Base-by-base conservation (phyloP, 2,797 vertebrate genomes). In the Hephaestus fuliginosus region DNA sequence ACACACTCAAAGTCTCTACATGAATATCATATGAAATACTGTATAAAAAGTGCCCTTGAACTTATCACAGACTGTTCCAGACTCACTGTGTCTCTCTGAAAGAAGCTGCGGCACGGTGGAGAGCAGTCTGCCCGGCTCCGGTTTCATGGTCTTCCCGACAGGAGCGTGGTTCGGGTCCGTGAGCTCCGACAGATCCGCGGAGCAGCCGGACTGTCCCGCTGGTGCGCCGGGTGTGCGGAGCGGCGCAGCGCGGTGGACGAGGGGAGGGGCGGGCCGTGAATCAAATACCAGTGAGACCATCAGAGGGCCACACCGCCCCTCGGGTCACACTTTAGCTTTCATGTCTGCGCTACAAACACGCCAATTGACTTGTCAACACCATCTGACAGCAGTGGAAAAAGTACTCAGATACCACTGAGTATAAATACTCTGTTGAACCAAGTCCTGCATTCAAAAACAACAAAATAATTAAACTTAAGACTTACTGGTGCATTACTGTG, bases 191-290 rank as follows among this genome's bases (percentile, higher is more conserved):
- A 0, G 75, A 46, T 74, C 76, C 65, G 76, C 7, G 36, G 62
- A 56, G 78, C 83, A 51, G 80, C 82, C 82, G 90, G 67, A 88
- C 90, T 84, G 90, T 76, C 74, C 78, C 76, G 85, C 83, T 88
- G 80, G 72, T 61, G 91, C 80, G 80, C 64, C 49, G 55, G 78
- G 67, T 84, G 74, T 73, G 89, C 4, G 76, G 74, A 75, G 90
- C 83, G 77, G 81, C 41, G 84, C 67, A 15, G 88, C 78, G 77
- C 74, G 80, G 81, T 74, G 79, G 79, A 62, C 9, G 76, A 44
- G 85, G 80, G 70, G 73, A 61, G 91, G 89, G 91, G 89, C 81
- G 90, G 87, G 79, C 22, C 33, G 43, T 28, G 52, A 53, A 61
- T 49, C 74, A 22, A 57, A 82, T 46, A 63, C 57, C 70, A 68